Evolutionary conservation across 2,888 invertebrate genomes (phyloP), one percentile per base, ranked within the genome.

Genomic region (Cordilura impudica): DNA sequence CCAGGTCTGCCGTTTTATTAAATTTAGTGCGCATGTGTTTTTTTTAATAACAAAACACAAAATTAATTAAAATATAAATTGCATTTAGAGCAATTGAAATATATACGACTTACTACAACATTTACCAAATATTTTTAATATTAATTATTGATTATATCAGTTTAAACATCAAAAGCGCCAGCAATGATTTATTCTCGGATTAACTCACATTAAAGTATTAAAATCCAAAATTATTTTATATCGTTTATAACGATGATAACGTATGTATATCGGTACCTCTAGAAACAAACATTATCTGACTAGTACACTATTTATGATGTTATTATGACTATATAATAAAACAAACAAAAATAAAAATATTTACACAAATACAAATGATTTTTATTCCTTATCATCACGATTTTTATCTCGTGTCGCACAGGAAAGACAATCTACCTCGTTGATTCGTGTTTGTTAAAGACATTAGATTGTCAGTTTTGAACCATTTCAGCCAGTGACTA

Each of bases 361-460:
- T 61, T 53, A 23, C 47, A 67, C 16, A 75, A 67, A 61, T n/a
- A 47, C 0, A 29, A 31, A n/a, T 14, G 12, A 53, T 43, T 6
- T 31, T 76, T 29, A 51, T 58, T 49, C 23, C 70, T 76, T 76
- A 69, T 70, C 75, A 63, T 75, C 29, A 63, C 12, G 18, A 19
- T 70, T 76, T 63, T 78, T 78, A 78, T 78, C 73, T 73, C 26
- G 21, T 69, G 35, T 45, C 29, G 61, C 77, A 67, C 53, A 66
- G 21, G 45, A 53, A 53, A 23, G 18, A 26, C 53, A 26, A 58
- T 23, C 54, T 58, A 47, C 66, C 60, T 45, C 45, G 65, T 29
- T 29, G 6, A n/a, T 35, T 10, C 6, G 3, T 26, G 6, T 26
- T 4, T 26, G 26, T 4, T 4, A 3, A 4, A 6, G 3, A 26